Base-by-base conservation (phyloP, 2,888 invertebrate species). In the Meteorus colon region DNA sequence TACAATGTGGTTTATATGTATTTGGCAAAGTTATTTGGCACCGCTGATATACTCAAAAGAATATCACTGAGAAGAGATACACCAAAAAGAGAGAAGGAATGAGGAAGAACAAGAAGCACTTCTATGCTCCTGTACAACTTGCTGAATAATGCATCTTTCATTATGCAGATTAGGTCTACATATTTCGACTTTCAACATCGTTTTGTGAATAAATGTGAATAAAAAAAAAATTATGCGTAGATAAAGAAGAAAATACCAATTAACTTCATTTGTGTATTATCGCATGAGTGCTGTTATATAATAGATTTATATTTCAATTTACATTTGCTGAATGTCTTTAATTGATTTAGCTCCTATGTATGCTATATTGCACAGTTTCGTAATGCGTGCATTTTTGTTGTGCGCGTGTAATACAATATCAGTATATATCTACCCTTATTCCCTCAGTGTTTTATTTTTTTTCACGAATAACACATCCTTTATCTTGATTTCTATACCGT, bases 261-360 rank as follows among this genome's bases (percentile, higher is more conserved):
- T 16, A 73, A 75, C 70, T 74, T 71, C 66, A 70, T 72, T 69
- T 31, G n/a, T 16, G 34, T 27, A 14, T 29, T 31, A 4, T 68
- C 14, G 5, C 37, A 24, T 51, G 51, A 79, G 75, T 76, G 77
- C 75, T 77, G 77, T 73, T 75, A 78, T 59, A 78, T 79, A 79
- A 80, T 74, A 78, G 74, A 77, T 79, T 79, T 76, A 76, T 75
- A 77, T 79, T 80, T 78, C 78, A 80, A 80, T 78, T 74, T 78
- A 65, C 79, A 78, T 75, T 74, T 77, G 70, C 59, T 74, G 74
- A 76, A 78, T 73, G 74, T 80, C 74, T 73, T 74, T 8, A 12
- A 80, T 80, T 78, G 80, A 80, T 80, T 80, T 70, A 75, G 62
- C 77, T 70, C 67, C 74, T 74, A 12, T 41, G 12, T 12, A 41